Evolutionary conservation across 2,797 vertebrate genomes (phyloP), one percentile per base, ranked within the genome.

Genomic region (Betta splendens): DNA sequence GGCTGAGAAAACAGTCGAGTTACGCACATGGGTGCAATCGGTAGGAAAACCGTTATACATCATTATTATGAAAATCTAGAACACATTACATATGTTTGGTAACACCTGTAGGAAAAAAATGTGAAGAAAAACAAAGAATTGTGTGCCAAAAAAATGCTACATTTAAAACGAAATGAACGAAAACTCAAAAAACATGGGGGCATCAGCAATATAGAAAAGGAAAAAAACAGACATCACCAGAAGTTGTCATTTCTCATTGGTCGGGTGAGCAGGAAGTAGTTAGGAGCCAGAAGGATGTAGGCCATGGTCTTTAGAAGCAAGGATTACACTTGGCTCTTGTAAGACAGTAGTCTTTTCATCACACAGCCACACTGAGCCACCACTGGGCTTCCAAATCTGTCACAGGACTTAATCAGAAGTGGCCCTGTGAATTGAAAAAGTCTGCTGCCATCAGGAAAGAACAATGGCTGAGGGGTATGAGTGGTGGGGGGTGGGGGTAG

Each of bases 391-490:
- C 73, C 69, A 87, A 87, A 91, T 87, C 83, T 89, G 86, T 88
- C 85, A 87, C 82, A 71, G 80, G 79, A 77, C 79, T 85, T 72
- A 81, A 71, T 79, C 73, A 85, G 67, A 77, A 85, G 81, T 79
- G 78, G 83, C 80, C 79, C 70, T 87, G 61, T 76, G 89, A 88
- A 91, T 65, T 77, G 72, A 87, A 91, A 89, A 89, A 79, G 71
- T 81, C 76, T 87, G 75, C 78, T 64, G 73, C 72, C 81, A 85
- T 74, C 69, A 80, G 66, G 74, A 33, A 56, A 64, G 25, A 29
- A 22, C 35, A 53, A 74, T 38, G 20, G 35, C 66, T 45, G 60
- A 75, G 21, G 37, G 69, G 59, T 25, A 20, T 37, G 28, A 44
- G 43, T 42, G 5, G 20, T n/a, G n/a, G n/a, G n/a, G n/a, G n/a